Conservation (phyloP, 1,140 invertebrate species). For the Apis florea region DNA sequence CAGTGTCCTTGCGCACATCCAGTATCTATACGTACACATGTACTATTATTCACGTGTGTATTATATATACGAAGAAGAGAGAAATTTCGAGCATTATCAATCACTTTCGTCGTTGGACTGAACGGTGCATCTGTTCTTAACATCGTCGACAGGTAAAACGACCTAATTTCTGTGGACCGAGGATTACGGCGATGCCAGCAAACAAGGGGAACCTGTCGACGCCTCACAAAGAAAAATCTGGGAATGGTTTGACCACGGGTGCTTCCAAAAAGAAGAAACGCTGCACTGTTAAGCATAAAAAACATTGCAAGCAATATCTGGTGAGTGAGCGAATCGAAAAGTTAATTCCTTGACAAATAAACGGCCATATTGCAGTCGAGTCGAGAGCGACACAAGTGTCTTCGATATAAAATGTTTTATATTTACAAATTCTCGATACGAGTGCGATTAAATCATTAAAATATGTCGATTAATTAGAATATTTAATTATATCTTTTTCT, state of each 20-base stretch:
- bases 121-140: slow-evolving; percentile 23
- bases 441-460: background rate
- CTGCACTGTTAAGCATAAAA: slow-evolving; percentile 71
- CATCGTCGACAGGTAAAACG: slow-evolving; percentile 26
- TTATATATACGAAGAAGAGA: slow-evolving; percentile 44
- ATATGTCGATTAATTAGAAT: background rate
- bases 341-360: slow-evolving; percentile 39
- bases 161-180: slow-evolving; percentile 22
- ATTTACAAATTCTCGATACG: background rate
- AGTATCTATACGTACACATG: slow-evolving; percentile 47
- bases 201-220: slow-evolving; percentile 71
- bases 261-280: slow-evolving; percentile 68
- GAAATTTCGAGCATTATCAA: slow-evolving; percentile 54
- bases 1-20: slow-evolving; percentile 52
- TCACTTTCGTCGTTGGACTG: slow-evolving; percentile 48
- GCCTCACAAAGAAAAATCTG: slow-evolving; percentile 69
- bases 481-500: background rate
- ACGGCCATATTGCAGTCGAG: slow-evolving; percentile 51
- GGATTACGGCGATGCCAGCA: slow-evolving; percentile 68
- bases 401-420: background rate
- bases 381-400: slow-evolving; percentile 28
- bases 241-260: slow-evolving; percentile 55
- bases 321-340: slow-evolving; percentile 66
- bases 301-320: slow-evolving; percentile 73
- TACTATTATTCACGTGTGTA: slow-evolving; percentile 43